Percentiles rank a stretch among this genome's conserved stretches.
Conservation (phyloP, 2,888 invertebrate species). For the Girardia tigrina region DNA sequence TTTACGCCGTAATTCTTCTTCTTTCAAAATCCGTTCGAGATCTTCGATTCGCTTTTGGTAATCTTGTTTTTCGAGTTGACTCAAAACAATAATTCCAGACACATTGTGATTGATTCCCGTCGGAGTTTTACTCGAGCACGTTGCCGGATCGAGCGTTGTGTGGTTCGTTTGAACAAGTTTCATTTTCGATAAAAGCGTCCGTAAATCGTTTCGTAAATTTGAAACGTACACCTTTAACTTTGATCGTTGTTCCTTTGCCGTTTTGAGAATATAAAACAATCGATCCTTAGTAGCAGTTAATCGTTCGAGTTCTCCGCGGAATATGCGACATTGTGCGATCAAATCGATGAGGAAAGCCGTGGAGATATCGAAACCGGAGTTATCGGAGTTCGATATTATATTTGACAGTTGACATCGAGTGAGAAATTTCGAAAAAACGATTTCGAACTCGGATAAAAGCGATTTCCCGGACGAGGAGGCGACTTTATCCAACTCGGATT, state of each 20-base stretch:
- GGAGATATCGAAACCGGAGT: conserved; percentile 20
- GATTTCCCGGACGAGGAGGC: not conserved
- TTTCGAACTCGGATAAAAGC: not conserved
- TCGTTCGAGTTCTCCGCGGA: conserved; percentile 27
- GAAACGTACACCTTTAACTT: conserved; percentile 27
- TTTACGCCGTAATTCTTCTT: conserved; percentile 39
- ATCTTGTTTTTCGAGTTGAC: not conserved
- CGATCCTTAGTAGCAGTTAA: conserved; percentile 24
- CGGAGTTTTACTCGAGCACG: no score
- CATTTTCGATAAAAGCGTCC: conserved; percentile 21
- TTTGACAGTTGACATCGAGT: not conserved
- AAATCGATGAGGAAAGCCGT: conserved; percentile 32
- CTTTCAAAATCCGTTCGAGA: conserved; percentile 27
- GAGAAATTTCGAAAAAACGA: not conserved
- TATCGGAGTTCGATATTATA: not conserved
- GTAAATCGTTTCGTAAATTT: conserved; percentile 27
- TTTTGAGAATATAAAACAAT: conserved; percentile 27
- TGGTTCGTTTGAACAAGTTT: conserved; percentile 3
- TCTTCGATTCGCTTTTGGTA: conserved; percentile 27
- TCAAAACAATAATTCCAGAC: not conserved
- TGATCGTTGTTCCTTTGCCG: conserved; percentile 21
- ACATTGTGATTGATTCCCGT: not conserved
- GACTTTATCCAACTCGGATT: not conserved
- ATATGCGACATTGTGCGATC: conserved; percentile 28
- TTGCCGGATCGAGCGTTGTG: not conserved